Evolutionary conservation across 2,888 invertebrate species (phyloP), one percentile per base, ranked within the genome.

Genomic region (Altica lythri): DNA sequence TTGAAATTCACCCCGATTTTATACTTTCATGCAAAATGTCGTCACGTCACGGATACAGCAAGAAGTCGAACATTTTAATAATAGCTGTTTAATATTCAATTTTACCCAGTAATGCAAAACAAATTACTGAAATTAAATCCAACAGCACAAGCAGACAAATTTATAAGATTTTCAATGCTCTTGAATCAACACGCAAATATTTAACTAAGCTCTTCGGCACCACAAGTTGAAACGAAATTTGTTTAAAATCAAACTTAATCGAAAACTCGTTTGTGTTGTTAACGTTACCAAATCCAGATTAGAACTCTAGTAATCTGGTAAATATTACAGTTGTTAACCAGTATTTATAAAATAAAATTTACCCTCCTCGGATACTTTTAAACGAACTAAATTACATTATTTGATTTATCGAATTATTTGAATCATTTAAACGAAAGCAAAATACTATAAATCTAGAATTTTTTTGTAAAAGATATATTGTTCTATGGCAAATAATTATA

Each of bases 171-270:
- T 57, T 37, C 52, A 46, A 34, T 47, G 32, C 45, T 43, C 42
- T 44, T 49, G 27, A 53, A 60, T 63, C 56, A 55, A 47, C 63
- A 63, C 63, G 61, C 63, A 59, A 61, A 61, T 58, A 59, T 58
- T 56, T 50, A 45, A 49, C 47, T 48, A 42, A 55, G 49, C 54
- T 49, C 43, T 56, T 56, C 43, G 17, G 22, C 16, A 40, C 50
- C 57, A 32, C 53, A 40, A 48, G 54, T 38, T 48, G 52, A 55
- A 56, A 62, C 50, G 47, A 48, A 57, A 58, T 61, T 59, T 61
- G 56, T 61, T 46, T 49, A 54, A 48, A 53, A 52, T 50, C 57
- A 57, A 55, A 60, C 61, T 63, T 60, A 59, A 61, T 57, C 55
- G 49, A 54, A 46, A 53, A 60, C 57, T 47, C 40, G 52, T 50